phyloP scores from a whole-genome alignment of 2,113 vertebrate species.

The Vanacampus margaritifer region DNA sequence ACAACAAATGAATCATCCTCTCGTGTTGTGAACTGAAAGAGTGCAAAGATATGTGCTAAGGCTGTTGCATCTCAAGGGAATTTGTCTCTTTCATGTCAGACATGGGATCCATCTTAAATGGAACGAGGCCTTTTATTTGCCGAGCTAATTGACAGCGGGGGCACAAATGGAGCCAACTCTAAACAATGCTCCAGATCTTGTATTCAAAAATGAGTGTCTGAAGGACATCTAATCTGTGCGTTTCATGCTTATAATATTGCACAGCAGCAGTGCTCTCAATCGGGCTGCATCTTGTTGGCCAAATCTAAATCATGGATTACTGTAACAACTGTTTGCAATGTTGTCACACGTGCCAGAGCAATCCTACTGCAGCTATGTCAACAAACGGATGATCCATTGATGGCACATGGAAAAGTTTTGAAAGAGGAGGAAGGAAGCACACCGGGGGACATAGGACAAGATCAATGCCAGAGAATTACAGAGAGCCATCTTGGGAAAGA shows the following conservation, averaged over 20 bases:
- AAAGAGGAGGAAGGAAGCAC: slow-evolving; percentile 31
- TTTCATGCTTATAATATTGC: slow-evolving; percentile 36
- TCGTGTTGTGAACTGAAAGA: slow-evolving; percentile 28
- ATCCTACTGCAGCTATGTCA: slow-evolving; percentile 29
- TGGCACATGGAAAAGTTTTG: slow-evolving; percentile 12
- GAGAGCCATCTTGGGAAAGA: slow-evolving; percentile 45
- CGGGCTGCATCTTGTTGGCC: slow-evolving; percentile 18
- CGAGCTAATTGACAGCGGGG: slow-evolving; percentile 64
- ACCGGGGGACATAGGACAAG: slow-evolving; percentile 54
- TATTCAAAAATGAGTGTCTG: slow-evolving; percentile 62
- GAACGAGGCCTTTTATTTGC: slow-evolving; percentile 69
- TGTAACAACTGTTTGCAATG: slow-evolving; percentile 28
- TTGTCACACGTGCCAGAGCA: slow-evolving; percentile 27
- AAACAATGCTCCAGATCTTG: slow-evolving; percentile 66
- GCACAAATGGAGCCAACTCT: slow-evolving; percentile 47
- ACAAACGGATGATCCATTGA: slow-evolving; percentile 32
- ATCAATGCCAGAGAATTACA: slow-evolving; percentile 60
- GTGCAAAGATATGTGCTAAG: slow-evolving; percentile 52
- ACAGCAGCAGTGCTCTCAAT: slow-evolving; percentile 6
- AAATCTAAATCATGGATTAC: slow-evolving; percentile 48
- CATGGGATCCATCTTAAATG: slow-evolving; percentile 67
- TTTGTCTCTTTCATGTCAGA: slow-evolving; percentile 66
- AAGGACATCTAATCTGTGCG: slow-evolving; percentile 65
- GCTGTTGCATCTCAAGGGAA: slow-evolving; percentile 50
- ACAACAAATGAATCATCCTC: slow-evolving; percentile 22